Percentiles rank a stretch among this genome's conserved stretches.
These are phyloP conservation scores for Chaenodraco wilsoni DNA, from an alignment of 2,797 vertebrate genomes.

Conservation along the genomic window DNA sequence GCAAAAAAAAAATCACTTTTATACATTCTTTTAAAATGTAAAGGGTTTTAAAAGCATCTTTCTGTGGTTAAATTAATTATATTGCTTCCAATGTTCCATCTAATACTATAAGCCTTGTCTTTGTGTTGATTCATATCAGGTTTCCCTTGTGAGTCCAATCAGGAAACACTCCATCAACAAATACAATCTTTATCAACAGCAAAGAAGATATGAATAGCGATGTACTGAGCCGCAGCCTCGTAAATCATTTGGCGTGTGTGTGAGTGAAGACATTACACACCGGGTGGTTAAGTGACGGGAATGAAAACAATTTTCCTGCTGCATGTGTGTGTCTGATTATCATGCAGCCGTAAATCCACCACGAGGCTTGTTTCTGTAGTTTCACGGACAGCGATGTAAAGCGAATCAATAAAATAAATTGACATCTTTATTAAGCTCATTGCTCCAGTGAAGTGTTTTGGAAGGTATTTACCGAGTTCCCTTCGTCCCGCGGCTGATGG, in stretches of 20 bases:
- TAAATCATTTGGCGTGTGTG: constrained; percentile 68
- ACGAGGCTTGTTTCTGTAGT: constrained; percentile 25
- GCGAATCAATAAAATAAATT: constrained; percentile 71
- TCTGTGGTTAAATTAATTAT: neutral
- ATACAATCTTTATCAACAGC: constrained; percentile 54
- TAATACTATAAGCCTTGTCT: constrained; percentile 22
- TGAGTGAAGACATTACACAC: constrained; percentile 50
- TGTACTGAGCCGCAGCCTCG: constrained; percentile 53
- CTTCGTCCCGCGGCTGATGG: constrained; percentile 37
- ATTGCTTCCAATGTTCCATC: neutral
- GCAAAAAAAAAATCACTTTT: neutral
- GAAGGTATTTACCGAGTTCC: constrained; percentile 49
- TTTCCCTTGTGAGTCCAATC: constrained; percentile 42
- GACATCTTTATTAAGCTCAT: constrained; percentile 67
- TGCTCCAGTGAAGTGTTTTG: constrained; percentile 46
- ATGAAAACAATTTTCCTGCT: constrained; percentile 63
- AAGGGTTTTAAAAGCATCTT: neutral
- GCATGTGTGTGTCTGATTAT: constrained; percentile 63
- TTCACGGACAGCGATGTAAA: constrained; percentile 50
- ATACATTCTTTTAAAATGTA: neutral
- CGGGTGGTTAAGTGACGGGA: constrained; percentile 55
- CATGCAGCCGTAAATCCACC: constrained; percentile 62
- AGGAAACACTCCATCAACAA: constrained; percentile 58
- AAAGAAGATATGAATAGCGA: constrained; percentile 66
- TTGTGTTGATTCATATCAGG: constrained; percentile 44